Base-by-base conservation (phyloP, 2,113 vertebrate genomes). In the Rostratula benghalensis region DNA sequence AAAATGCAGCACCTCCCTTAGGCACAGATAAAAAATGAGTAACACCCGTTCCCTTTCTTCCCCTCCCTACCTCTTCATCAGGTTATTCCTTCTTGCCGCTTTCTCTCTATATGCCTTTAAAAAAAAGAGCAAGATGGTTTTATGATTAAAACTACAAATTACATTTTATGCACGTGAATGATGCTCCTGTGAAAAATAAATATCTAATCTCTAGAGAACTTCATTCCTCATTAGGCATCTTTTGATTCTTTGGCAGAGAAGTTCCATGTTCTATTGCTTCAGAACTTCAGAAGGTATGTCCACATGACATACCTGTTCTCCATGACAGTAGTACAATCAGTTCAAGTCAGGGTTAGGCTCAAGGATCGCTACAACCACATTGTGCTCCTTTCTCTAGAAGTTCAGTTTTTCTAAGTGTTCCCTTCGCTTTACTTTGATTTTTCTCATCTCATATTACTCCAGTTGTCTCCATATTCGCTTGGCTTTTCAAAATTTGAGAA, bases 61-160 rank as follows among this genome's bases (percentile, higher is more conserved):
- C 56, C 65, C 75, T 96, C 94, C 97, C 97, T 97, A 97, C 97
- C 97, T 97, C 95, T 97, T 95, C 61, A 46, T 91, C 81, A 96
- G 83, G 81, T 69, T 91, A 95, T 95, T 85, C 90, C 70, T 74
- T 95, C 89, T 86, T 89, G 87, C 24, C 7, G n/a, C 83, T 83
- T 97, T 95, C 92, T 91, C 53, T 87, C 77, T 97, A 88, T 56
- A 90, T 73, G 64, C 96, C 95, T 97, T 97, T 3, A 84, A 97
- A 95, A 87, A 87, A 77, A 81, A 96, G 76, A 95, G 85, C 64
- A 93, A 96, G 31, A 94, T 77, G 50, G 24, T 64, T 97, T 96
- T 86, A 93, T 2, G 19, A 89, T 84, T 84, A 89, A 94, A 56
- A 93, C 50, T 30, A 93, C 12, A 92, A 56, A 85, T 28, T 59